phyloP scores from a whole-genome alignment of 2,113 vertebrate genomes.

The Pao palembangensis region DNA sequence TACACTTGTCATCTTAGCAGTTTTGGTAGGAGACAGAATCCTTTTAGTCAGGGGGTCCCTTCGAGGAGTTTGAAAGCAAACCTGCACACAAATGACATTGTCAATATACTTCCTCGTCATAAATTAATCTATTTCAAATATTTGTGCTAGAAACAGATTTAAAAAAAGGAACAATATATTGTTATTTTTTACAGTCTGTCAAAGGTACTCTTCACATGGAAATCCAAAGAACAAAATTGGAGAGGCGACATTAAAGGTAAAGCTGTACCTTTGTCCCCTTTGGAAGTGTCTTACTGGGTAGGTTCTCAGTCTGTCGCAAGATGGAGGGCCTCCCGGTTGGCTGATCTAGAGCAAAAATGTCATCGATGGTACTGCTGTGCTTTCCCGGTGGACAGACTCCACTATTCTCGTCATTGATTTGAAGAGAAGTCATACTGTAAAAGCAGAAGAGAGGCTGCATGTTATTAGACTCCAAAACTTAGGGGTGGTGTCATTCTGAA shows the following conservation, averaged over 20 bases:
- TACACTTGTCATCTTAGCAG: conserved; percentile 53
- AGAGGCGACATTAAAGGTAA: neutral
- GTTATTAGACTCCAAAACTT: neutral
- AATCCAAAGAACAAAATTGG: neutral
- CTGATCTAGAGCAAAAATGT: conserved; percentile 77
- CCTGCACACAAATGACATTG: conserved; percentile 67
- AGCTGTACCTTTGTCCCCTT: conserved; percentile 77
- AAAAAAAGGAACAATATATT: too few relatives aligned
- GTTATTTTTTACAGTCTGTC: too few relatives aligned
- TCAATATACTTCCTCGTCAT: too few relatives aligned
- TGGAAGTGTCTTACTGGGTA: conserved; percentile 73
- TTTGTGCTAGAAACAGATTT: too few relatives aligned
- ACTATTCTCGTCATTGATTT: conserved; percentile 78
- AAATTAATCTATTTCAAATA: too few relatives aligned
- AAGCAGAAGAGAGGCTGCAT: conserved; percentile 19
- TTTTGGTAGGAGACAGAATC: conserved; percentile 79
- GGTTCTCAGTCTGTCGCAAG: conserved; percentile 85
- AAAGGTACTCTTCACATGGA: too few relatives aligned
- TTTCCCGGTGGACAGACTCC: conserved; percentile 54
- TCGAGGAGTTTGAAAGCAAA: conserved; percentile 91
- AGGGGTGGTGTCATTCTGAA: conserved; percentile 10
- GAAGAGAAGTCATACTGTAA: conserved; percentile 85
- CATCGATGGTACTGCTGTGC: conserved; percentile 52
- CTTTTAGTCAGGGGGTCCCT: conserved; percentile 85
- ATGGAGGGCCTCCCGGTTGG: conserved; percentile 83